Percentiles rank a stretch among this genome's conserved stretches.
Conservation (phyloP, 2,888 invertebrate genomes). For the Chrysodeixis includens region DNA sequence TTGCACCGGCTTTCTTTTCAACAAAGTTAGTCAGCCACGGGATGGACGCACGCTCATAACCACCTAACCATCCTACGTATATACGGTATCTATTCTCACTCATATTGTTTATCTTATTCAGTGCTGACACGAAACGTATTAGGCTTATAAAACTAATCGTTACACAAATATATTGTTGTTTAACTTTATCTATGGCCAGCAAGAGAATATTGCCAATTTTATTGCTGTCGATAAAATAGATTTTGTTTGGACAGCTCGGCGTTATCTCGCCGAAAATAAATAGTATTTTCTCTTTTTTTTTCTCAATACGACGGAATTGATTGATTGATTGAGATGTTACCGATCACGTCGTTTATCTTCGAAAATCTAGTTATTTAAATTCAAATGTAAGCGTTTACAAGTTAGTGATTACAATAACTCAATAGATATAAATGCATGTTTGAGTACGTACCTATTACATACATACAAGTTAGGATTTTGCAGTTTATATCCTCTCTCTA, state of each 20-base stretch:
- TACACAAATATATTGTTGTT: slow-evolving; percentile 9
- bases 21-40: slow-evolving; percentile 71
- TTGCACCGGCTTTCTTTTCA: slow-evolving; percentile 70
- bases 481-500: slow-evolving; percentile 32
- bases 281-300: slow-evolving; percentile 3
- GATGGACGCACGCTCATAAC: slow-evolving; percentile 50
- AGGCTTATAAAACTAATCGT: slow-evolving; percentile 15
- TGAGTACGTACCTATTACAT: background rate
- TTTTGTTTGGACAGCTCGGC: background rate
- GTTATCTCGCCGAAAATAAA: slow-evolving; percentile 7
- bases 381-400: background rate
- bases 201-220: slow-evolving; percentile 11
- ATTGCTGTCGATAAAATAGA: slow-evolving; percentile 4
- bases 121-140: background rate
- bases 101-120: slow-evolving; percentile 9
- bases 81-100: slow-evolving; percentile 14
- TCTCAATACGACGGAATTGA: background rate
- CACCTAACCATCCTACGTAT: slow-evolving; percentile 11
- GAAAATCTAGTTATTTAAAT: slow-evolving; percentile 8
- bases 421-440: background rate
- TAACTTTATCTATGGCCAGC: background rate
- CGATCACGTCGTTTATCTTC: slow-evolving; percentile 4
- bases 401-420: background rate
- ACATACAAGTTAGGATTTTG: slow-evolving; percentile 15
- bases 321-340: slow-evolving; percentile 10